A percentile compares a stretch with the other conserved stretches of the same genome.
Evolutionary conservation across 1,140 invertebrate genomes (phyloP).

Genomic region (Meteorus sp.): DNA sequence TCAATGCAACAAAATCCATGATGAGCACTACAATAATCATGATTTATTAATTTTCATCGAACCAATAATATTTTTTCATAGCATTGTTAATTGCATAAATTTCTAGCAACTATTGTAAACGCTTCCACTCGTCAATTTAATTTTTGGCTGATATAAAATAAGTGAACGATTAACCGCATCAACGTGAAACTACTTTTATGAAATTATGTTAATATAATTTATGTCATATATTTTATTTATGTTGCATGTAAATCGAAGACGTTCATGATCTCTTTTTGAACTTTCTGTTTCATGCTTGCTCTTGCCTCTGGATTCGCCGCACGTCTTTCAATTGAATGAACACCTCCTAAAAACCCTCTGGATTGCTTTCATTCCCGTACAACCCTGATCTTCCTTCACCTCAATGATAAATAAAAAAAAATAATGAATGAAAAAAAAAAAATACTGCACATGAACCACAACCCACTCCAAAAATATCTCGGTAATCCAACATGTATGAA

Average conservation of each 20-base stretch:
- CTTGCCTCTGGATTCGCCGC: constrained; percentile 54
- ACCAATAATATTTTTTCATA: background rate
- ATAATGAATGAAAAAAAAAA: constrained; percentile 24
- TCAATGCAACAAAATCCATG: too few relatives aligned
- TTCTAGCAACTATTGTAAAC: too few relatives aligned
- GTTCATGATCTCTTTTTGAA: constrained; percentile 57
- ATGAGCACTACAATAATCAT: too few relatives aligned
- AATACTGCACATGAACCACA: constrained; percentile 6
- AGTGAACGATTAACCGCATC: background rate
- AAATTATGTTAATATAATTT: constrained; percentile 17
- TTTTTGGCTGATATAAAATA: background rate
- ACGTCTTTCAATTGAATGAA: constrained; percentile 54
- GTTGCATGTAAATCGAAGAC: constrained; percentile 49
- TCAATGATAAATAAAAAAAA: background rate
- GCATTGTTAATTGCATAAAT: too few relatives aligned
- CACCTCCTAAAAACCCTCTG: constrained; percentile 21
- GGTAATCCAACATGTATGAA: constrained; percentile 19
- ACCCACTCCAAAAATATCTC: constrained; percentile 20
- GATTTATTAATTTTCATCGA: too few relatives aligned
- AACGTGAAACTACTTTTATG: background rate
- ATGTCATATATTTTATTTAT: constrained; percentile 21
- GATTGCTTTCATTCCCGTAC: constrained; percentile 30
- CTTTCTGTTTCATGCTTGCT: constrained; percentile 61
- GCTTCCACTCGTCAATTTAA: background rate
- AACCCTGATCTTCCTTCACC: constrained; percentile 23